Conservation (phyloP, 1,140 invertebrate species). For the Papilio polyxenes region DNA sequence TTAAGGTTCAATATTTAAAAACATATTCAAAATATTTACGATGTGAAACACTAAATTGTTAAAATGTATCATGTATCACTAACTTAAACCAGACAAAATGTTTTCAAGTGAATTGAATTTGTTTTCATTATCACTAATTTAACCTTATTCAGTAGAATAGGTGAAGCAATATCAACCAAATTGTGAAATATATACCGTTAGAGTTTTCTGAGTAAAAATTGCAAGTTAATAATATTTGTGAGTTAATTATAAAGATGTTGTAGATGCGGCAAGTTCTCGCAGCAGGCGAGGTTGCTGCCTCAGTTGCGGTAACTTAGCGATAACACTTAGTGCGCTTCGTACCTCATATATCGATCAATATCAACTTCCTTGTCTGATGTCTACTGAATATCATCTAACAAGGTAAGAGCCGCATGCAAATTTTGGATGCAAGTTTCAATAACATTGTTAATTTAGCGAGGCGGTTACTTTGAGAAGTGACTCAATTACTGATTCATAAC, state of each 20-base stretch:
- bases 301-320: conserved; percentile 19
- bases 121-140: too few relatives aligned
- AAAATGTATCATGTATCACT: too few relatives aligned
- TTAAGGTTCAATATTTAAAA: too few relatives aligned
- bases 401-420: conserved; percentile 22
- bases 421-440: conserved; percentile 15
- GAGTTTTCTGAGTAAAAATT: neutral
- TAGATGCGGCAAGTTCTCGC: neutral
- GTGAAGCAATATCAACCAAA: too few relatives aligned
- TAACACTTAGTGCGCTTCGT: conserved; percentile 36
- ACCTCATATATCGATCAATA: conserved; percentile 26
- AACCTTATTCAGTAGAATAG: too few relatives aligned
- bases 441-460: conserved; percentile 16
- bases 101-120: too few relatives aligned
- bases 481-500: neutral
- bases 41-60: too few relatives aligned
- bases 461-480: neutral
- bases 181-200: neutral
- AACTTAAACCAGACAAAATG: too few relatives aligned
- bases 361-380: conserved; percentile 29
- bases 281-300: conserved; percentile 1
- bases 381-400: conserved; percentile 27
- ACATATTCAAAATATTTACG: too few relatives aligned
- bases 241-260: conserved; percentile 24
- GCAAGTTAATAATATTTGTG: conserved; percentile 11